Evolutionary conservation across 2,113 vertebrate species (phyloP).

Genomic region (Origma solitaria): DNA sequence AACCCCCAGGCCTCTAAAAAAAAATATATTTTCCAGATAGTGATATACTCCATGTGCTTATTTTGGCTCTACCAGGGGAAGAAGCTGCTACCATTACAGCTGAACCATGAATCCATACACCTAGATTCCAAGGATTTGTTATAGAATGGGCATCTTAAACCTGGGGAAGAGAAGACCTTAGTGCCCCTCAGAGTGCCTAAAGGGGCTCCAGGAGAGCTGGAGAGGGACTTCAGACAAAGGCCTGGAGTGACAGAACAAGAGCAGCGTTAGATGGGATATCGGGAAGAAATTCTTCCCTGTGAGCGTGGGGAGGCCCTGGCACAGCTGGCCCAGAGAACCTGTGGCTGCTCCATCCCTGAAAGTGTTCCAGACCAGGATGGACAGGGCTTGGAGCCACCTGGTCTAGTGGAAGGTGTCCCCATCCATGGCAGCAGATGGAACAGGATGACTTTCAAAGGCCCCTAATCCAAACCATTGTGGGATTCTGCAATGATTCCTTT

Average conservation of each 20-base stretch:
- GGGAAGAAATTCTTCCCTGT: fast-evolving
- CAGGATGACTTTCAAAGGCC: fast-evolving
- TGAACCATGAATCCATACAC: background rate
- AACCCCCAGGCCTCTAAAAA: background rate
- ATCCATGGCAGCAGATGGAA: background rate
- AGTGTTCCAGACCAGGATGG: fast-evolving
- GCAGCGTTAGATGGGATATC: fast-evolving
- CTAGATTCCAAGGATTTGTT: background rate
- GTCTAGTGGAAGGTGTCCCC: fast-evolving
- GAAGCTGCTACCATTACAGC: background rate
- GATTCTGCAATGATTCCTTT: background rate
- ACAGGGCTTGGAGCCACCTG: fast-evolving
- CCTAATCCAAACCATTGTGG: background rate
- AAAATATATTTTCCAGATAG: background rate
- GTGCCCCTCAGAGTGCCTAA: fast-evolving
- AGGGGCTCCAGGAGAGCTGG: background rate
- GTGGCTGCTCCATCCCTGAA: background rate
- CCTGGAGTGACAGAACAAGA: background rate
- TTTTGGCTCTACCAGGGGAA: background rate
- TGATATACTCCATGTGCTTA: fast-evolving
- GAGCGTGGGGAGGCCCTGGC: background rate
- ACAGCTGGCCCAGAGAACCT: background rate
- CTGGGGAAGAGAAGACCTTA: background rate
- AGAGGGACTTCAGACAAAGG: background rate
- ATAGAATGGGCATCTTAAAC: background rate